These are phyloP conservation scores for Rhinopomastus cyanomelas DNA, from an alignment of 2,113 vertebrate species.

Conservation along the genomic window DNA sequence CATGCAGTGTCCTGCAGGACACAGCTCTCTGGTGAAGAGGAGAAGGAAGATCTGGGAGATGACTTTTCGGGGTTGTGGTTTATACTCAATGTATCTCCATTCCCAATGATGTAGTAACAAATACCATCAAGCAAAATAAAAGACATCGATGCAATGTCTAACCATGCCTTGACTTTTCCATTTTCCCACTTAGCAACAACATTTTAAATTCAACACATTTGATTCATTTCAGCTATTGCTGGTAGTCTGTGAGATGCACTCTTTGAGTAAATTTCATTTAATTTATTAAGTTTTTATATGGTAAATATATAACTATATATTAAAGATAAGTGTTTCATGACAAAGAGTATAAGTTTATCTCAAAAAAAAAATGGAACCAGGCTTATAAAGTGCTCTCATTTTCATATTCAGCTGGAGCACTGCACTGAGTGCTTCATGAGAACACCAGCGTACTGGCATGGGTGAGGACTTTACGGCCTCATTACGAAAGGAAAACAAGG, in stretches of 20 bases:
- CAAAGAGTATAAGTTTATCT: background rate
- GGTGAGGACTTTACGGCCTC: background rate
- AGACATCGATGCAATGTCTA: background rate
- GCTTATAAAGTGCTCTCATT: background rate
- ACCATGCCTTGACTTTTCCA: background rate
- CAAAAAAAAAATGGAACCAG: background rate
- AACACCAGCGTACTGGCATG: background rate
- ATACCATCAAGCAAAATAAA: background rate
- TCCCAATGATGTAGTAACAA: fast-evolving
- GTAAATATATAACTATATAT: background rate
- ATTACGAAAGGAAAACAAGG: constrained; percentile 10
- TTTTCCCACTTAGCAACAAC: background rate
- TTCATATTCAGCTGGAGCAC: background rate
- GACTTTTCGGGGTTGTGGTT: background rate
- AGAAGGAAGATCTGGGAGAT: background rate
- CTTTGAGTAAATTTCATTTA: background rate
- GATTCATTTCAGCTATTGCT: background rate
- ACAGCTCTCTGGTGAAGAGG: background rate
- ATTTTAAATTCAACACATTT: background rate
- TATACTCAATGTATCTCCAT: background rate
- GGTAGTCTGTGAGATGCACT: background rate
- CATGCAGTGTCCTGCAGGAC: background rate
- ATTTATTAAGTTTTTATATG: background rate
- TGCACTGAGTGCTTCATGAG: background rate
- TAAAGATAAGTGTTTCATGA: background rate